A percentile compares a stretch with the other conserved stretches of the same genome.
phyloP scores from a whole-genome alignment of 1,140 invertebrate genomes.

The Rhagoletis pomonella region DNA sequence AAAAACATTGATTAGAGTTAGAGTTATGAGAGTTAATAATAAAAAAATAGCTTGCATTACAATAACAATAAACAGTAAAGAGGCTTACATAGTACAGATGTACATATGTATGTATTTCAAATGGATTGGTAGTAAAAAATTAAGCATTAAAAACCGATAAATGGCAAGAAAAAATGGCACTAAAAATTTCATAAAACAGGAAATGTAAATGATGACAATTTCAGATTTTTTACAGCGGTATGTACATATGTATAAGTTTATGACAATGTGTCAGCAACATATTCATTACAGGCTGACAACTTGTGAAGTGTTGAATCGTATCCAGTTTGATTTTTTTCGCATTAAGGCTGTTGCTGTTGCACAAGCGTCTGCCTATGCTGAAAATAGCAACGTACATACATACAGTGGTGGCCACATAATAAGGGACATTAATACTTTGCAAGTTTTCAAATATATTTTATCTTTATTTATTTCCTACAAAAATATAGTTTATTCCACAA shows the following conservation, averaged over 20 bases:
- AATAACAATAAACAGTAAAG: neutral
- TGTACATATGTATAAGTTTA: neutral
- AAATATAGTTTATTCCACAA: too few species aligned
- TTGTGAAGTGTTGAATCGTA: neutral
- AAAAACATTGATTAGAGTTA: neutral
- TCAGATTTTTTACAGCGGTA: neutral
- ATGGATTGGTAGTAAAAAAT: neutral
- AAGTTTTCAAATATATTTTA: too few species aligned
- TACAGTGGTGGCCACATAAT: too few species aligned
- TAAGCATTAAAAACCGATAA: neutral
- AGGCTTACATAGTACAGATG: too few species aligned
- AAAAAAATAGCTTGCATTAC: neutral
- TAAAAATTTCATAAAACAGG: neutral
- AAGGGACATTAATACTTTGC: too few species aligned
- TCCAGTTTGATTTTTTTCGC: neutral
- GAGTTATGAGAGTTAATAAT: too few species aligned
- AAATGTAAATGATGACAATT: neutral
- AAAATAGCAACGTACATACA: neutral
- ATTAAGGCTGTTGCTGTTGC: neutral
- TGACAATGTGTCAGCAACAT: slow-evolving; percentile 31
- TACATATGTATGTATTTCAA: too few species aligned
- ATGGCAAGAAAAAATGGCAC: neutral
- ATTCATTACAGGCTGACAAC: slow-evolving; percentile 15
- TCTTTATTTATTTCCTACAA: too few species aligned
- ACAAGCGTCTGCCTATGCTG: neutral